Base-by-base conservation (phyloP, 2,888 invertebrate species). In the Phengaris alcon region DNA sequence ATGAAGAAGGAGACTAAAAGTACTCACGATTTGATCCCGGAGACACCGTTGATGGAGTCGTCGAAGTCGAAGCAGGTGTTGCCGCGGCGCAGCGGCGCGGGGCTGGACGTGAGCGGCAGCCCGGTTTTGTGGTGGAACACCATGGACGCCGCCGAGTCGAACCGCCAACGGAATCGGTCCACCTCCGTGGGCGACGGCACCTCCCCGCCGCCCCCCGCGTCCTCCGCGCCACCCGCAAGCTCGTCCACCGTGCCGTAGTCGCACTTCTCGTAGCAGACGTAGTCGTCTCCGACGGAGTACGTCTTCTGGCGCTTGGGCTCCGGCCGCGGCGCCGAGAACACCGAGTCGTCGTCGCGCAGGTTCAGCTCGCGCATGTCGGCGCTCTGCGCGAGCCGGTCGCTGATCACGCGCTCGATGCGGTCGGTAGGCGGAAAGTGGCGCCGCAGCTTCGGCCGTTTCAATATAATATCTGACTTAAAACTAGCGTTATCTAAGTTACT, bases 21-120 rank as follows among this genome's bases (percentile, higher is more conserved):
- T 68, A 84, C 85, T 82, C 84, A 97, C 97, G 96, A 97, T 91
- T 97, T 96, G 80, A 97, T 97, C 64, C 97, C 97, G 75, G 96
- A 96, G 51, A 97, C 96, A 8, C 96, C 96, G 81, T 95, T 96
- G 79, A 97, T 95, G 59, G 96, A 95, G 82, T 96, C 96, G 89
- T 98, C 98, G 83, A 96, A 98, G 85, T 97, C 97, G 86, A 98
- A 97, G 83, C 96, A 95, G 75, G 95, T 95, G 79, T 95, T 96
- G 3, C 97, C 96, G 74, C 96, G 94, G 69, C 97, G 91, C 78
- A 97, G 88, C 0, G 98, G 98, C 2, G 97, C 98, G 0, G 98
- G 98, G 86, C 97, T 97, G 57, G 97, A 97, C 0, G 97, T 97
- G 69, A 97, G 89, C 0, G 97, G 97, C 74, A 97, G 91, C 0